Evolutionary conservation across 2,113 vertebrate genomes (phyloP), one percentile per base, ranked within the genome.

Genomic region (Strigops habroptila): DNA sequence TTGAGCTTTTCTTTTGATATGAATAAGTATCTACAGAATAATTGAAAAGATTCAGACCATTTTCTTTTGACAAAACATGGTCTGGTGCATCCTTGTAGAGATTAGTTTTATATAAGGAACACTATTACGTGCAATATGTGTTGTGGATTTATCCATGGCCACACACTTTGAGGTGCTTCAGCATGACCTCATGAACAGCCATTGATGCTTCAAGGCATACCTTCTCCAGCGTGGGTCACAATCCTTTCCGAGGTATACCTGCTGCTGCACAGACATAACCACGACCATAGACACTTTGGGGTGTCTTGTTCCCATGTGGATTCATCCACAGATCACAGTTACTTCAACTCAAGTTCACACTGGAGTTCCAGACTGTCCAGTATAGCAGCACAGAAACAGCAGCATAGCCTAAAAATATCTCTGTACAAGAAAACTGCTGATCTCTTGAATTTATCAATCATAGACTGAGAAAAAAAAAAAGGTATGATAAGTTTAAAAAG

Each of bases 331-430:
- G 57, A 23, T 67, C 83, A 68, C 43, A n/a, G 17, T 22, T 44
- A 8, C n/a, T 74, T 74, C 1, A 4, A 9, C 25, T 55, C 0
- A 0, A 17, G 7, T 62, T 76, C 33, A 17, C 41, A 14, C 22
- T 43, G 64, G 10, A 39, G n/a, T 64, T 69, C 15, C 64, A 88
- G 37, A 53, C 25, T 64, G 30, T 12, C 43, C 70, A 78, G 53
- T 48, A 10, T 49, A 82, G 60, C 48, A 74, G n/a, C 53, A 48
- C n/a, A 73, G 59, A 30, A 35, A 31, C 59, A 57, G 52, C 33
- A 84, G 9, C 37, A 46, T 7, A 57, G 18, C 13, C 21, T 46
- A 70, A 90, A 87, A 67, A 53, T 46, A 0, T 51, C 7, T 84
- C 37, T 63, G 5, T 71, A 63, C 24, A 82, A 63, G 19, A 48